Base-by-base conservation (phyloP, 2,888 invertebrate species). In the Hirtodrosophila alboralis region DNA sequence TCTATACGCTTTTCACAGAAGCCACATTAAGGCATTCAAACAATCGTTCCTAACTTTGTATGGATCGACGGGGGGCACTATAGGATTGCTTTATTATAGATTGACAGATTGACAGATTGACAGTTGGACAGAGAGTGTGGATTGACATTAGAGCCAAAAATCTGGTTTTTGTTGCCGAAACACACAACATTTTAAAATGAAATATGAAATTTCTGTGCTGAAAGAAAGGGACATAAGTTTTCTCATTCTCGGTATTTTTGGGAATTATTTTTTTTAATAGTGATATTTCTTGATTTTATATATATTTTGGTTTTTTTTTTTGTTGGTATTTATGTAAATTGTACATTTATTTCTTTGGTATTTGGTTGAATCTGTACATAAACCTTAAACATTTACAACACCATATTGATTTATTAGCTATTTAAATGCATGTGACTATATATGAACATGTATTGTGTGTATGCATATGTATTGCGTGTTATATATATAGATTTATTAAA, bases 11-110 rank as follows among this genome's bases (percentile, higher is more conserved):
- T 62, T 61, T 67, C 61, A 72, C 59, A 66, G 51, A 57, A 84
- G 84, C 84, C 84, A 65, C 45, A 18, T 70, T 70, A 79, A 84
- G 79, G 79, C 84, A 84, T 83, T 75, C 64, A 41, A 58, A 58
- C 49, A 45, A 75, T 77, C 75, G 71, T 67, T 81, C 78, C 74
- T 62, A 60, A 74, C 67, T 62, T 60, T 53, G 60, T 62, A 63
- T 54, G 59, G 60, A 79, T 41, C 65, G 69, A 66, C 45, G 60
- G 34, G 45, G 73, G 84, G 81, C 78, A 84, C 78, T 70, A 80
- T 48, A 70, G 75, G 74, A 80, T 79, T 79, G 81, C 77, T 61
- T 84, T 48, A 40, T 51, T 44, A 23, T 23, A 53, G 63, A 64
- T 78, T 57, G 79, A 76, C 80, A 77, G 80, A 56, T n/a, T n/a